Evolutionary conservation across 2,113 vertebrate genomes (phyloP), one percentile per base, ranked within the genome.

Genomic region (Stegostoma tigrinum): DNA sequence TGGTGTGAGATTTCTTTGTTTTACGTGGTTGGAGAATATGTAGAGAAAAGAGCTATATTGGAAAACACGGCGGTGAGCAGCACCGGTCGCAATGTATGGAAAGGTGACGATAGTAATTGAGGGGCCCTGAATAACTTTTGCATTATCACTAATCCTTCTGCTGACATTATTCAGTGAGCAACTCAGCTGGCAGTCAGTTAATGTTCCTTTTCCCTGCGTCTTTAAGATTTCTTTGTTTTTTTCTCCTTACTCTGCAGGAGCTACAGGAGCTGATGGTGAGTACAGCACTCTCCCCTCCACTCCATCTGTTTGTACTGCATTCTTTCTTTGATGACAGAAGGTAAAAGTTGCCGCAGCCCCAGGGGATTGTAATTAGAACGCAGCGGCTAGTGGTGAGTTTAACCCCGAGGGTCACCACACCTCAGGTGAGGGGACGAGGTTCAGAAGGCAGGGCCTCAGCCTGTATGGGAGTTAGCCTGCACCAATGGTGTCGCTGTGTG

Each of bases 261-360:
- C 89, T 93, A 21, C 89, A 93, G 61, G 89, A 93, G 61, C 61
- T 93, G 89, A 93, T 93, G 89, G 89, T 93, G 89, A 93, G 89
- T 93, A n/a, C n/a, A 5, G 21, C 15, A 64, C 89, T 66, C 34
- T 66, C 30, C 55, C 55, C 34, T 38, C 30, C 34, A 0, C 55
- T 2, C 1, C 2, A 12, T 34, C 87, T 15, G 27, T 45, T 17
- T 61, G 27, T 34, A 30, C 52, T 52, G 10, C 12, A 24, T 90
- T 61, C 45, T 52, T 48, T 38, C 19, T 85, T 45, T 27, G 70
- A 7, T 27, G 27, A 61, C 55, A 10, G 55, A 61, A 61, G 55
- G 55, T 61, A 61, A 61, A 61, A 61, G 55, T 61, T 61, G 55
- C 55, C 7, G 55, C 55, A 0, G 55, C 55, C 7, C 55, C 55